A percentile compares a stretch with the other conserved stretches of the same genome.
Evolutionary conservation across 2,888 invertebrate genomes (phyloP).

Genomic region (Drosophila maculinotata): DNA sequence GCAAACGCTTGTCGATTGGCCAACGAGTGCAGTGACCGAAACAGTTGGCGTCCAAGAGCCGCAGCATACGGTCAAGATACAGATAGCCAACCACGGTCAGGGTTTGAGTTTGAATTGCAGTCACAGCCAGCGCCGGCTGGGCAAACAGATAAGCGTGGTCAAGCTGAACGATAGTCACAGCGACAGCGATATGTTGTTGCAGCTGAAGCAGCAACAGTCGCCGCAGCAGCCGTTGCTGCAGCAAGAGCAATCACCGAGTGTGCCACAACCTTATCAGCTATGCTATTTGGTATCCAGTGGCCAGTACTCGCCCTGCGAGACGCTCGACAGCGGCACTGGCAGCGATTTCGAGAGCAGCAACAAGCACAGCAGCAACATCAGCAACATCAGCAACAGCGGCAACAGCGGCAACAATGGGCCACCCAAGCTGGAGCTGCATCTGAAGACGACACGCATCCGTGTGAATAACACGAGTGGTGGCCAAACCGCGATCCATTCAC

Average conservation of each 20-base stretch:
- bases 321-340: slow-evolving; percentile 93
- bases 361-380: slow-evolving; percentile 74
- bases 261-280: slow-evolving; percentile 69
- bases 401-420: slow-evolving; percentile 74
- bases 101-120: slow-evolving; percentile 41
- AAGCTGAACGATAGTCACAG: slow-evolving; percentile 68
- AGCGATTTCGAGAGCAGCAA: slow-evolving; percentile 89
- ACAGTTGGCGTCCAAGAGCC: slow-evolving; percentile 67
- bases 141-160: slow-evolving; percentile 68
- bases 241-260: slow-evolving; percentile 14
- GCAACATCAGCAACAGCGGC: slow-evolving; percentile 42
- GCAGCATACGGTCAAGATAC: slow-evolving; percentile 83
- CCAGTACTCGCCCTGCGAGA: slow-evolving; percentile 92
- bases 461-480: slow-evolving; percentile 85
- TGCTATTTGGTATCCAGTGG: slow-evolving; percentile 90
- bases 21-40: slow-evolving; percentile 82
- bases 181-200: slow-evolving; percentile 48
- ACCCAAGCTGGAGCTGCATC: slow-evolving; percentile 84
- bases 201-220: slow-evolving; percentile 37
- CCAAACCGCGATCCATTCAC: slow-evolving; percentile 81
- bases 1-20: slow-evolving; percentile 75
- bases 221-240: slow-evolving; percentile 24
- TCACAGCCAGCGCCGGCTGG: slow-evolving; percentile 42
- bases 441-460: slow-evolving; percentile 80
- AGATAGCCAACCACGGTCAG: slow-evolving; percentile 83